These are phyloP conservation scores for Falco peregrinus DNA, from an alignment of 2,797 vertebrate genomes.

Conservation along the genomic window DNA sequence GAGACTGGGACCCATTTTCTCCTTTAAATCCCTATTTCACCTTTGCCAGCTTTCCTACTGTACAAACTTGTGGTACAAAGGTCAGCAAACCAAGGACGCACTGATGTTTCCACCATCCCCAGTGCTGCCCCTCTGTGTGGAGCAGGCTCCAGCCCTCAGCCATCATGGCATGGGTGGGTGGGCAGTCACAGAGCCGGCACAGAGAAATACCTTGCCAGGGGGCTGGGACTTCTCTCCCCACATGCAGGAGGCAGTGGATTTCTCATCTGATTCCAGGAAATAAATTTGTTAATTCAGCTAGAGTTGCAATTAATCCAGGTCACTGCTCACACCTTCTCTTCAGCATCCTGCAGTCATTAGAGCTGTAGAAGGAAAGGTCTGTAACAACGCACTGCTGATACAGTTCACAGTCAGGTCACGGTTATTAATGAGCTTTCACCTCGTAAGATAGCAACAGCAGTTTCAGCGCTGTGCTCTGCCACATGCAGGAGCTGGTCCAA, in stretches of 20 bases:
- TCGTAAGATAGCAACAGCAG: conserved; percentile 30
- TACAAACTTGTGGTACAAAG: background rate
- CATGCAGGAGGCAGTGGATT: background rate
- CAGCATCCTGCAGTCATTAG: conserved; percentile 38
- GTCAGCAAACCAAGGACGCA: background rate
- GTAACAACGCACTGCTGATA: background rate
- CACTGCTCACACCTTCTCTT: conserved; percentile 53
- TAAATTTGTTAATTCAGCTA: conserved; percentile 46
- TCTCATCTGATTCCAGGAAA: conserved; percentile 14
- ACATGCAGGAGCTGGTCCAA: conserved; percentile 1
- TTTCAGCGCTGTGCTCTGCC: background rate
- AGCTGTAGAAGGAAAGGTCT: conserved; percentile 34
- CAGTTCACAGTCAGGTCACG: conserved; percentile 57
- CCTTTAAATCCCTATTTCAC: background rate
- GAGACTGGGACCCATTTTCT: background rate
- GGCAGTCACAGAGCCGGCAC: background rate
- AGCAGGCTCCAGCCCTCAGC: background rate
- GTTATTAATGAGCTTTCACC: conserved; percentile 65
- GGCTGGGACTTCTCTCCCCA: background rate
- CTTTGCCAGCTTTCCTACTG: background rate
- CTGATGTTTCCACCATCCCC: background rate
- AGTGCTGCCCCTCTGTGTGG: background rate
- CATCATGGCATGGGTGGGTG: background rate
- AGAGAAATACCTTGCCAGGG: background rate
- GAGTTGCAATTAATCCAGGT: conserved; percentile 60